Percentiles rank a stretch among this genome's conserved stretches.
Conservation (phyloP, 2,797 vertebrate genomes). For the Alca torda region DNA sequence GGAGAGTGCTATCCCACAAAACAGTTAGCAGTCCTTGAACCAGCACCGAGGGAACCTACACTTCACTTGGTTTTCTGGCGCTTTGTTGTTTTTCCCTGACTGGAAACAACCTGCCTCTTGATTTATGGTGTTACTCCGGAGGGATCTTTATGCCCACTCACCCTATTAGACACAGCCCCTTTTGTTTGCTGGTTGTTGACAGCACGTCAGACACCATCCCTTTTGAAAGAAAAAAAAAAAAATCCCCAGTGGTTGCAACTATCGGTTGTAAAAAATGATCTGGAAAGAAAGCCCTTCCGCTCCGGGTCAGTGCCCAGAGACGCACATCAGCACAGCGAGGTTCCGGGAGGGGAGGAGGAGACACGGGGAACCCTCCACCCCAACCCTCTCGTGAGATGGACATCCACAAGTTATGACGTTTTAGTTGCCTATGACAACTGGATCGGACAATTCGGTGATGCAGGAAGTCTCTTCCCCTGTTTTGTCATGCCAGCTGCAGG, state of each 20-base stretch:
- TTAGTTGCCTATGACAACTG: not conserved
- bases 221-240: not conserved
- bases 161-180: not conserved
- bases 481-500: not conserved
- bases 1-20: not conserved
- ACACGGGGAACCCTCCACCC: not conserved
- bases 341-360: not conserved
- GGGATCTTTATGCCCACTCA: not conserved
- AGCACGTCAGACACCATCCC: not conserved
- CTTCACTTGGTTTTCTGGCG: not conserved
- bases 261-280: constrained; percentile 12
- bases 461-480: not conserved
- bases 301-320: not conserved
- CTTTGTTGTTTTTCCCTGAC: not conserved
- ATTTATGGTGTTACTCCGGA: not conserved
- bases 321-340: accelerated
- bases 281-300: not conserved
- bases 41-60: not conserved
- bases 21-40: not conserved
- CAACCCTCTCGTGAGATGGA: not conserved
- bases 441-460: accelerated
- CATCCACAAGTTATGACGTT: not conserved
- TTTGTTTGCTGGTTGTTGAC: not conserved
- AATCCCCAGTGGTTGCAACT: not conserved
- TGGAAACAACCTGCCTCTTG: not conserved